Base-by-base conservation (phyloP, 2,797 vertebrate species). In the Ciconia nigra region DNA sequence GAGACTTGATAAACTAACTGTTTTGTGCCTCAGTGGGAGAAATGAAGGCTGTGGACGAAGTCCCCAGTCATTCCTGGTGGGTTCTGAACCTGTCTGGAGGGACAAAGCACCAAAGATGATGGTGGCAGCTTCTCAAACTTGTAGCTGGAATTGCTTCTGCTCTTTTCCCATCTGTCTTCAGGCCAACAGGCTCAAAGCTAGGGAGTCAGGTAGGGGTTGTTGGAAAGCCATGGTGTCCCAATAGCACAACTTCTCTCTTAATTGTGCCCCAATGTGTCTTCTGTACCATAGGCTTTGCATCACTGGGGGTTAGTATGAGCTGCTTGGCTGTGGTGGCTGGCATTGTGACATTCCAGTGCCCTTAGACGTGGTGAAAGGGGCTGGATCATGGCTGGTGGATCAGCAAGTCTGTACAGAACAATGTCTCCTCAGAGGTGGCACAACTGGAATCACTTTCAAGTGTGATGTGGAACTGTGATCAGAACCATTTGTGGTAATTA, bases 221-320 rank as follows among this genome's bases (percentile, higher is more conserved):
- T 69, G 51, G 47, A 71, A 58, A 66, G 58, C 20, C 2, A 4
- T 39, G 14, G 15, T 74, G 4, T 6, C 26, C 16, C 7, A 11
- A 18, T 11, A 51, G 47, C 21, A 72, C 8, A 35, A 19, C 7
- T 49, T 62, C 18, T 6, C 16, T 67, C 31, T 76, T 74, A 37
- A 29, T 11, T 78, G 42, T 52, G 0, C 5, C 14, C 12, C 24
- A 59, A 1, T 0, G 2, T 24, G 6, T 84, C 39, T 67, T 65
- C 37, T 52, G 33, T 55, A 55, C 28, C n/a, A 25, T 1, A 62
- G 26, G 20, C 5, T 76, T 81, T 55, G 20, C 2, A 5, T 72
- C 22, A 19, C 13, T 4, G 3, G 6, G 18, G 18, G 20, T 63
- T 65, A 35, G 28, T 33, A 16, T 44, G 33, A 86, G 24, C 21